These are phyloP conservation scores for Phaethon lepturus DNA, from an alignment of 2,113 vertebrate genomes.

Conservation along the genomic window DNA sequence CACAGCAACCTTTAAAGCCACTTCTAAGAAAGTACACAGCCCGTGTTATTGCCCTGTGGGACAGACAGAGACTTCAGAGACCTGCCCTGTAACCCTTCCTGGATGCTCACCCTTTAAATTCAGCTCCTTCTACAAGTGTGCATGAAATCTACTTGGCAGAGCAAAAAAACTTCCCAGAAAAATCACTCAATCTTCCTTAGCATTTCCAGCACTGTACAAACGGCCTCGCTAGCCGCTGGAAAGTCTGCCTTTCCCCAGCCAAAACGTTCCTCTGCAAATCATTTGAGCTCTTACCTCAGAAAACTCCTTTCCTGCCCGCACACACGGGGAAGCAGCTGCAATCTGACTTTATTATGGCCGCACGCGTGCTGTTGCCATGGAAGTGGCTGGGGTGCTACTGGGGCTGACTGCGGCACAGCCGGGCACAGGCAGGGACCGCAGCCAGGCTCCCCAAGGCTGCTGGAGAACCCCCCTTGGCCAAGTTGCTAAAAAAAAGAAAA, in stretches of 20 bases:
- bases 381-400: background rate
- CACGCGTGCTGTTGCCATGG: background rate
- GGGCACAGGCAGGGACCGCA: background rate
- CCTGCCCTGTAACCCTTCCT: background rate
- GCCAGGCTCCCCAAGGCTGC: background rate
- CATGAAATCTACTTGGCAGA: background rate
- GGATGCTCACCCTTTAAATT: background rate
- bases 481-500: background rate
- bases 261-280: background rate
- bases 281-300: constrained; percentile 22
- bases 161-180: background rate
- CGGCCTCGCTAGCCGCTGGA: background rate
- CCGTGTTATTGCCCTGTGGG: background rate
- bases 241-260: background rate
- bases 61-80: background rate
- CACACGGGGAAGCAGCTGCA: background rate
- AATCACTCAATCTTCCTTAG: background rate
- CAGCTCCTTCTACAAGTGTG: background rate
- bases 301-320: constrained; percentile 23
- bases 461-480: background rate
- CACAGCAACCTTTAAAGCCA: background rate
- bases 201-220: background rate
- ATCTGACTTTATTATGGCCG: background rate
- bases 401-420: background rate
- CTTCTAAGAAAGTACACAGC: background rate